Base-by-base conservation (phyloP, 2,888 invertebrate species). In the Drosophila anceps region DNA sequence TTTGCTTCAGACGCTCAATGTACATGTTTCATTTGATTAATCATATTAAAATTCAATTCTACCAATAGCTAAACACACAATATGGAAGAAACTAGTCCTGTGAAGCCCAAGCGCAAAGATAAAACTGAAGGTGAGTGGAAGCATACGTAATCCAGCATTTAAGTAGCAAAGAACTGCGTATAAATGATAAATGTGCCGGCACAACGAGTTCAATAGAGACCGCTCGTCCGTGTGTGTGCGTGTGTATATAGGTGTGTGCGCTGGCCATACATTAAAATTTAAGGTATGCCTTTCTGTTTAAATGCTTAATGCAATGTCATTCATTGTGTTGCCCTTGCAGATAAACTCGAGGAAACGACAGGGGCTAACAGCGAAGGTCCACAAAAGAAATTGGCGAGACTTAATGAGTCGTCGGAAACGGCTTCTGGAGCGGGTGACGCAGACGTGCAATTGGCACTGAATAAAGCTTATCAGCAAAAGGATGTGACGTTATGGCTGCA, bases 271-370 rank as follows among this genome's bases (percentile, higher is more conserved):
- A 73, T 88, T 88, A 86, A 76, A 72, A 63, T 86, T 85, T 91
- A 91, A 91, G 91, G 91, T 91, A 91, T 91, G 91, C 75, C 65
- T 20, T 39, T 66, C 69, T 55, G 54, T 76, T 81, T 79, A 74
- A 78, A 60, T 69, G 72, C 84, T 90, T 90, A 91, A 88, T 90
- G 83, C 82, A 86, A 79, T 80, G 67, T 79, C 76, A 91, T 91
- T 91, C 91, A 91, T 86, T 91, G 73, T 79, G 80, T 82, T 82
- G 69, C 66, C 39, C 48, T 90, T 90, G 65, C 85, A 89, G 89
- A 75, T 55, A 48, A 71, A 60, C 55, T 20, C 65, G 70, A 62
- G 62, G 66, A 69, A 20, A 41, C 60, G 53, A 73, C 73, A 43
- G 57, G 63, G 5, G n/a, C 51, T 24, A 50, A 35, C 37, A 64